Evolutionary conservation across 2,888 invertebrate species (phyloP), one percentile per base, ranked within the genome.

Genomic region (Pardosa pseudoannulata): DNA sequence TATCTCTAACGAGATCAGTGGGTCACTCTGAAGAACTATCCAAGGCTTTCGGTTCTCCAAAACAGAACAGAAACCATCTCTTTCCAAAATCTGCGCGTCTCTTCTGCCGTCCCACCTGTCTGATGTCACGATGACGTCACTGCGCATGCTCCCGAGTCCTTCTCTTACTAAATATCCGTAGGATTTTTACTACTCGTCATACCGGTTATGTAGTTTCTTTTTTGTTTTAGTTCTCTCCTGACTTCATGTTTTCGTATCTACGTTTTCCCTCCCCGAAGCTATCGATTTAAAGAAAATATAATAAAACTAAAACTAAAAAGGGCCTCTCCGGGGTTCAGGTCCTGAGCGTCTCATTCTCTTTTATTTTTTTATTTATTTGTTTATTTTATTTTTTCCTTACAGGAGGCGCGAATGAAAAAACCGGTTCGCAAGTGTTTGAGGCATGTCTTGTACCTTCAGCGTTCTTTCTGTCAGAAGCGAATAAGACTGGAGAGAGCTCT

Each of bases 241-340:
- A 56, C 19, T n/a, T 56, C 5, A 11, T 56, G 56, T 62, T 46
- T 64, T 72, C 50, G 23, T 36, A 68, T 27, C 75, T 62, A 62
- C 56, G 50, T 81, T 68, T 70, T n/a, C 27, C 32, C 11, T 62
- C 73, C 28, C 36, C 23, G 39, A 67, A 81, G 62, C 36, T 68
- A 71, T 82, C 70, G 71, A 82, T 76, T 82, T 71, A 82, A 82
- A 50, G 62, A 56, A n/a, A 79, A 79, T 70, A 70, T 64, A 79
- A 70, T 64, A 16, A 62, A 75, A n/a, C 27, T 62, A 56, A 9
- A 41, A 64, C n/a, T 29, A 72, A 11, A 29, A 65, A 70, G 41
- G 7, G 32, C 29, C 36, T 56, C 23, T 56, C 73, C 29, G 23
- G 23, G 50, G 65, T 19, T 50, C 50, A 72, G 50, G 72, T 72